These are phyloP conservation scores for Gryllus bimaculatus DNA, from an alignment of 1,140 invertebrate species.

Conservation along the genomic window DNA sequence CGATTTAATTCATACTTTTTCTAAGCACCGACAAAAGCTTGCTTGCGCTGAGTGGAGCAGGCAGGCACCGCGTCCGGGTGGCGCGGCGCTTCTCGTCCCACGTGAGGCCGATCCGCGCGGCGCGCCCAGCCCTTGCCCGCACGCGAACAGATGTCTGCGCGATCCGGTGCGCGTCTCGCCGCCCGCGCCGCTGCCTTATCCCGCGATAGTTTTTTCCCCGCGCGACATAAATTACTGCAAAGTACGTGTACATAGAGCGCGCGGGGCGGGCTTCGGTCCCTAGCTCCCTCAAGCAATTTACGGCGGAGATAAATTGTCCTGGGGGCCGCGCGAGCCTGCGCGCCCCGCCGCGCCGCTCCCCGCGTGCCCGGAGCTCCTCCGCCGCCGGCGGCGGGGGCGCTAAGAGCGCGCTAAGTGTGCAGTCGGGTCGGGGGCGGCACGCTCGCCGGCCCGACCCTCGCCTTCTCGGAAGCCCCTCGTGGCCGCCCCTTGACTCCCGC, in stretches of 20 bases:
- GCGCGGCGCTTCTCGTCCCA: no score
- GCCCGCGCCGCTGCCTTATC: background rate
- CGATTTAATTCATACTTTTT: no score
- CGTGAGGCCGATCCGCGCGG: no score
- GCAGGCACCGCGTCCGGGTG: no score
- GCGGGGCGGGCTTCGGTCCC: constrained; percentile 1
- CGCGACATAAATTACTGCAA: constrained; percentile 4
- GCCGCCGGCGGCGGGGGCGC: no score
- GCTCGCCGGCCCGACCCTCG: background rate
- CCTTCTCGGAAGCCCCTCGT: background rate
- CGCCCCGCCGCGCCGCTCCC: no score
- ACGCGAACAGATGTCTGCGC: background rate
- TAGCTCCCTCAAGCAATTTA: constrained; percentile 1
- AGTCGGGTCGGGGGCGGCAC: background rate
- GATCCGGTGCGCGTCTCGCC: background rate
- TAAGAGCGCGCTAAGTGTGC: background rate
- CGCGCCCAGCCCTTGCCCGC: no score
- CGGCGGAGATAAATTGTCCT: constrained; percentile 3
- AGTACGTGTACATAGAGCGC: background rate
- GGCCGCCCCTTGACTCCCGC: background rate
- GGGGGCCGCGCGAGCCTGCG: no score
- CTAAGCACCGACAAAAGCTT: no score
- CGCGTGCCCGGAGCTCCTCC: no score
- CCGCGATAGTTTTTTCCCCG: background rate
- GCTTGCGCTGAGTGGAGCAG: no score